Conservation (phyloP, 2,797 vertebrate species). For the Xerus rutilus region DNA sequence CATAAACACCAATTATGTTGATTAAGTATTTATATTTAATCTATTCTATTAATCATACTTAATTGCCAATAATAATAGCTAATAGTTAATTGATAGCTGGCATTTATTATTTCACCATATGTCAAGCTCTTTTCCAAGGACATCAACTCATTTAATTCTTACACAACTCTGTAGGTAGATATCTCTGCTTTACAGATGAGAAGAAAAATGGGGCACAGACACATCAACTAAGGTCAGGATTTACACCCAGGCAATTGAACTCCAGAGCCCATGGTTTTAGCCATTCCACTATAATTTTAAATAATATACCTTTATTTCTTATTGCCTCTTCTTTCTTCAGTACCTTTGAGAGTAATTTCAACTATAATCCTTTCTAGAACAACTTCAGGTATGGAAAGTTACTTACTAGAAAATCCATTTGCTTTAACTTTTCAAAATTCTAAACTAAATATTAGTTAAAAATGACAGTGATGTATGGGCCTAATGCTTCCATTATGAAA, state of each 20-base stretch:
- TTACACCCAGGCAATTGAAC: not conserved
- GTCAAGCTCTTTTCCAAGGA: not conserved
- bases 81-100: slow-evolving; percentile 5
- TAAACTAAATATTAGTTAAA: slow-evolving; percentile 72
- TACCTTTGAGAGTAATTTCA: slow-evolving; percentile 60
- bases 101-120: slow-evolving; percentile 39
- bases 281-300: slow-evolving; percentile 32
- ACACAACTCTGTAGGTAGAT: not conserved
- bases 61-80: slow-evolving; percentile 32
- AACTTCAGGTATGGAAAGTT: slow-evolving; percentile 58
- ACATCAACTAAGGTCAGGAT: slow-evolving; percentile 23
- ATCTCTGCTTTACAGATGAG: slow-evolving; percentile 50
- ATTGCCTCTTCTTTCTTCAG: slow-evolving; percentile 6
- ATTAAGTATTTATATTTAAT: not conserved
- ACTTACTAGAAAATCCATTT: slow-evolving; percentile 74
- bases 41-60: slow-evolving; percentile 21
- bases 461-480: slow-evolving; percentile 59
- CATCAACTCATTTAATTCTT: slow-evolving; percentile 17
- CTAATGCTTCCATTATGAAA: slow-evolving; percentile 73
- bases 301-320: slow-evolving; percentile 54
- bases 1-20: not conserved
- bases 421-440: slow-evolving; percentile 69
- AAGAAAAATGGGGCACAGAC: not conserved
- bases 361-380: slow-evolving; percentile 58
- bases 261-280: not conserved